These are phyloP conservation scores for Ectropis grisescens DNA, from an alignment of 1,140 invertebrate genomes.

Conservation along the genomic window DNA sequence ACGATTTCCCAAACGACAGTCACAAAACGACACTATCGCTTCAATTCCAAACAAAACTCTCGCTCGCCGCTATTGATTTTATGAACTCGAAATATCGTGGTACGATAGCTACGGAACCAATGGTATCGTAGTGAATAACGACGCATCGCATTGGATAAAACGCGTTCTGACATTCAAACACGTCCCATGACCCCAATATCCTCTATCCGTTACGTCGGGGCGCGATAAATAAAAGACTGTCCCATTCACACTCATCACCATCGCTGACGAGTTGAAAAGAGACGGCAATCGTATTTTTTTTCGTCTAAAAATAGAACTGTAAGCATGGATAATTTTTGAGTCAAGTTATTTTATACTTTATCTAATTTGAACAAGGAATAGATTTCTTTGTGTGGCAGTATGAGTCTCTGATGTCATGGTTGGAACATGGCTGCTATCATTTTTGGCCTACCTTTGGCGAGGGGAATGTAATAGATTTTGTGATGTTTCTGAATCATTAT, in stretches of 20 bases:
- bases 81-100: slow-evolving; percentile 20
- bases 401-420: no score
- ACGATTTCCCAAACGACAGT: slow-evolving; percentile 18
- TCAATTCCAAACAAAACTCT: neutral
- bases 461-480: no score
- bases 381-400: no score
- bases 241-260: slow-evolving; percentile 31
- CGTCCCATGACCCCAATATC: slow-evolving; percentile 59
- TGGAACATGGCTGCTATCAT: no score
- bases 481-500: no score
- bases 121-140: slow-evolving; percentile 37
- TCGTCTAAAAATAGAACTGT: slow-evolving; percentile 3
- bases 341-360: no score
- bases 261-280: slow-evolving; percentile 28
- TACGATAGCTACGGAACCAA: slow-evolving; percentile 45
- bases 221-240: slow-evolving; percentile 23
- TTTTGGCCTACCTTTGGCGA: no score
- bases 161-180: slow-evolving; percentile 65
- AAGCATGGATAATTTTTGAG: no score
- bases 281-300: slow-evolving; percentile 20
- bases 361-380: no score
- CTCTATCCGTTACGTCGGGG: slow-evolving; percentile 14
- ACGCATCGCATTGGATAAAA: slow-evolving; percentile 58
- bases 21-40: slow-evolving; percentile 21
- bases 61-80: slow-evolving; percentile 40